Base-by-base conservation (phyloP, 2,888 invertebrate species). In the Thymelicus sylvestris region DNA sequence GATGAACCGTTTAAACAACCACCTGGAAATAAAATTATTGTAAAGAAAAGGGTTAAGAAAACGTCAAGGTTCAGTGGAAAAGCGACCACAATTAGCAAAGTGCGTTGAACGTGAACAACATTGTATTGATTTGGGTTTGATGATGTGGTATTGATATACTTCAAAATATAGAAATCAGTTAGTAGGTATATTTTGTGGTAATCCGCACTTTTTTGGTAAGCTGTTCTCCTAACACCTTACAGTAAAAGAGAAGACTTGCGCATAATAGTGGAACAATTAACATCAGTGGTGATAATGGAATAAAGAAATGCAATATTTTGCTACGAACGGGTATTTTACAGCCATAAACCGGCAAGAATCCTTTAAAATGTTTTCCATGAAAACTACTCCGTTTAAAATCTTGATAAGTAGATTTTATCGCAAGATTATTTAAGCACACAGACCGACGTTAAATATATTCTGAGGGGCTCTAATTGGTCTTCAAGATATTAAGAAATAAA, bases 1-100 rank as follows among this genome's bases (percentile, higher is more conserved):
- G 96, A 96, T 24, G 96, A 96, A 3, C 95, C 95, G 85, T 96
- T 96, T 76, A 96, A 94, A 84, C 96, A 96, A 77, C 96, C 96
- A 80, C 96, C 96, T 96, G 81, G n/a, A 78, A 62, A 61, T 12
- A 67, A 8, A 12, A 24, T 57, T 24, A 15, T 8, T 47, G 13
- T 19, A 31, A 57, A 0, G 13, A 57, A 24, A 12, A 19, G 6
- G 13, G 13, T 38, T 12, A 6, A 57, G 24, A 19, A 31, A 38
- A 38, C 38, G 57, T 7, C 10, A 31, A 55, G 41, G 2, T 52
- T 24, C n/a, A 6, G 19, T 2, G 52, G 31, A 64, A 64, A 64
- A 13, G 24, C n/a, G 12, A 31, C n/a, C 1, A 7, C 59, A 31
- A 13, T n/a, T n/a, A n/a, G 59, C n/a, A 6, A 19, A 4, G 31